phyloP scores from a whole-genome alignment of 2,797 vertebrate genomes.

The Bradypodion pumilum region DNA sequence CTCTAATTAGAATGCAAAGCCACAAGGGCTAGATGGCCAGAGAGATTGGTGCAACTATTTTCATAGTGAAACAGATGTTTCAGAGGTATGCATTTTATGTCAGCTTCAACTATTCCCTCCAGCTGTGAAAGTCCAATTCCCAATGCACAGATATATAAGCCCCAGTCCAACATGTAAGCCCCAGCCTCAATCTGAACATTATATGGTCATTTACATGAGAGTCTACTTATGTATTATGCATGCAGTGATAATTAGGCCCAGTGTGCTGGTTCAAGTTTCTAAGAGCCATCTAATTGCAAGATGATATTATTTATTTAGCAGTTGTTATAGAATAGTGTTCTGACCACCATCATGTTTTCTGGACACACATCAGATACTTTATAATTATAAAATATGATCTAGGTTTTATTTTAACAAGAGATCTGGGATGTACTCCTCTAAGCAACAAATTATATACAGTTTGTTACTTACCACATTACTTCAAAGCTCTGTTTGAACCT shows the following conservation, averaged over 20 bases:
- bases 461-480: neutral
- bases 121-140: neutral
- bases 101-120: neutral
- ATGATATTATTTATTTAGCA: slow-evolving; percentile 20
- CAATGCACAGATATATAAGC: fast-evolving
- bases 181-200: neutral
- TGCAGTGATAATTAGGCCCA: slow-evolving; percentile 28
- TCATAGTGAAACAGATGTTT: neutral
- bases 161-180: neutral
- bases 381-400: no score
- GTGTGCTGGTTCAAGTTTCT: neutral
- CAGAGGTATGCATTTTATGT: neutral
- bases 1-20: neutral
- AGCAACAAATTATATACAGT: neutral
- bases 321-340: neutral
- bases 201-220: neutral
- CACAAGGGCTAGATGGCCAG: neutral
- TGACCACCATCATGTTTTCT: neutral
- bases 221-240: slow-evolving; percentile 3
- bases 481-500: neutral
- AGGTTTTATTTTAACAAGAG: no score
- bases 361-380: neutral
- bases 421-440: neutral
- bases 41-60: neutral
- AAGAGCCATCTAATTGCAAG: slow-evolving; percentile 17